Percentiles rank a stretch among this genome's conserved stretches.
phyloP scores from a whole-genome alignment of 2,888 invertebrate species.

The Agrotis ipsilon region DNA sequence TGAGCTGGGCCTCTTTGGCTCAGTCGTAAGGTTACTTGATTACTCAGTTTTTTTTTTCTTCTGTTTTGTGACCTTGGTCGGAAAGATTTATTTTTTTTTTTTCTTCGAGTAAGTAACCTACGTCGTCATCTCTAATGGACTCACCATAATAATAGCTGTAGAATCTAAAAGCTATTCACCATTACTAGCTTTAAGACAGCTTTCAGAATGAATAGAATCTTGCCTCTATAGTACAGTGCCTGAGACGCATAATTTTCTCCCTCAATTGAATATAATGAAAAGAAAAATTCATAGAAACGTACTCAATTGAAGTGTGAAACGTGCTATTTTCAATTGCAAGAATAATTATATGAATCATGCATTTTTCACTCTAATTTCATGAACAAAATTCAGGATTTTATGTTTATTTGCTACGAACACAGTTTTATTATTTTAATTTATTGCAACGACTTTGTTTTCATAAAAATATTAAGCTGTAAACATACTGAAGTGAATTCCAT shows the following conservation, averaged over 20 bases:
- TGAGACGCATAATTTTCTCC: conserved; percentile 52
- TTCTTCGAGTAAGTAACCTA: conserved; percentile 4
- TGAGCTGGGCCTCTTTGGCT: neutral
- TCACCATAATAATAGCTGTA: conserved; percentile 41
- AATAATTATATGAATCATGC: conserved; percentile 18
- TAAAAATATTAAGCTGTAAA: neutral
- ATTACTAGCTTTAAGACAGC: conserved; percentile 24
- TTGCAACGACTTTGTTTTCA: neutral
- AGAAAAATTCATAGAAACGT: conserved; percentile 49
- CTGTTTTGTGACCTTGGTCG: neutral
- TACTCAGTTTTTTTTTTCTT: neutral
- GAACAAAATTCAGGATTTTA: conserved; percentile 3
- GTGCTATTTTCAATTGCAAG: conserved; percentile 33
- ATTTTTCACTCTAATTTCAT: conserved; percentile 26
- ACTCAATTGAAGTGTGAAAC: conserved; percentile 37
- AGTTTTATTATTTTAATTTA: too few species aligned
- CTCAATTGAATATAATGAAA: conserved; percentile 46
- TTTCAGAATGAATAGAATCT: conserved; percentile 47
- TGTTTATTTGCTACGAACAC: neutral
- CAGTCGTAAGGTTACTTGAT: neutral
- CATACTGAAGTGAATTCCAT: neutral
- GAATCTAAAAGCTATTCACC: conserved; percentile 28
- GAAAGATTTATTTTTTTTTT: neutral
- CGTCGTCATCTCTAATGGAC: conserved; percentile 26
- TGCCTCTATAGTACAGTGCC: conserved; percentile 35